Base-by-base conservation (phyloP, 2,888 invertebrate genomes). In the Orchesellides sinensis region DNA sequence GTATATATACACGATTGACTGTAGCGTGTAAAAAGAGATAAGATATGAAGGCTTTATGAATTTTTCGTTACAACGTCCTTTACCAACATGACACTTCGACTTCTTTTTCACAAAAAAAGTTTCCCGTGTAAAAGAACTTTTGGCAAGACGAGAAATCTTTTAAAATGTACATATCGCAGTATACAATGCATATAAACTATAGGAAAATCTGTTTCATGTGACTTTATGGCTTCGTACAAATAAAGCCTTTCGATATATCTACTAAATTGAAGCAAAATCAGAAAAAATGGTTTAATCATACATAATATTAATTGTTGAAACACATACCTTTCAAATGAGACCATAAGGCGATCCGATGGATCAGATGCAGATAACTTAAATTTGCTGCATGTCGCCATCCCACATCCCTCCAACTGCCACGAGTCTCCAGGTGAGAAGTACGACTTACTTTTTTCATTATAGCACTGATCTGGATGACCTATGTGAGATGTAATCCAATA, bases 381-480 rank as follows among this genome's bases (percentile, higher is more conserved):
- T 69, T 78, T 73, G 35, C 84, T 19, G 54, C 88, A 88, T 12
- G 83, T 82, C 8, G 85, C 86, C 63, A 83, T 69, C 25, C 81
- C 85, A 66, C 88, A 88, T 27, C 52, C 66, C 23, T 86, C 73
- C 63, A 87, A 66, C 17, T 66, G 85, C 88, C 88, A 88, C 2
- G 87, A 87, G 12, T 87, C 85, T 77, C 88, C 88, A 72, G 87
- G 85, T 65, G 84, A 84, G 68, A 72, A 83, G 77, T 85, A 88
- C 2, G 80, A 77, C 12, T 73, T 66, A 27, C 56, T 80, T 21
- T 85, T 84, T 23, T 69, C 82, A 19, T 84, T 65, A 59, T 80
- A 87, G 66, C 88, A 88, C 70, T 85, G 40, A 56, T 83, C 72
- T 47, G 88, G 88, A 23, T 86, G 86, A 87, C 85, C 88, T 88